Base-by-base conservation (phyloP, 1,140 invertebrate genomes). In the Sminthurinus signatus region DNA sequence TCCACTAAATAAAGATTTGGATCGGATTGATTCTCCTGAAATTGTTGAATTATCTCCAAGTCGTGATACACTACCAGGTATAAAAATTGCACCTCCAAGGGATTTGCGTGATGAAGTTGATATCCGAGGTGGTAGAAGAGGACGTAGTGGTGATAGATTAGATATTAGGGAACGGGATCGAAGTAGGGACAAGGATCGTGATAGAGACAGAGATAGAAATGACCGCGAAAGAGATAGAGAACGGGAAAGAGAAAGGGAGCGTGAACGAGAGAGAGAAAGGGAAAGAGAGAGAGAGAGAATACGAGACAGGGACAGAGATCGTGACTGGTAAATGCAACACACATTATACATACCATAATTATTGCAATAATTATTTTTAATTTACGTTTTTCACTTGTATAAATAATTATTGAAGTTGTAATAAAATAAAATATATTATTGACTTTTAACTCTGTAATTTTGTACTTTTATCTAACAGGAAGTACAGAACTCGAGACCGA, bases 401-500 rank as follows among this genome's bases (percentile, higher is more conserved):
- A n/a, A n/a, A n/a, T n/a, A n/a, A n/a, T n/a, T n/a, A n/a, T n/a
- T n/a, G 39, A n/a, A 12, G 39, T 10, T 42, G 39, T 10, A 42
- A 42, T 10, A n/a, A 42, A 42, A 42, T n/a, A 10, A n/a, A n/a
- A 42, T 42, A 42, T n/a, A 10, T n/a, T 12, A n/a, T 10, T 12
- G 10, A 10, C 39, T n/a, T 42, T 42, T 42, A n/a, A 42, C 39
- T 42, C 10, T 42, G 39, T 10, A 42, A 42, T 10, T 42, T 42
- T 42, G n/a, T 10, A n/a, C 10, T 12, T 42, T 42, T 42, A 42
- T 42, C 10, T 42, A 42, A n/a, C n/a, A n/a, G n/a, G n/a, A 66
- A 55, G 55, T 72, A 72, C 69, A 73, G 70, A 65, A 75, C 74
- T 60, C 60, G 69, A 51, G 74, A 55, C 57, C 74, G 75, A 74